Percentiles rank a stretch among this genome's conserved stretches.
Evolutionary conservation across 2,797 vertebrate species (phyloP).

Genomic region (Onychomys arenicola): DNA sequence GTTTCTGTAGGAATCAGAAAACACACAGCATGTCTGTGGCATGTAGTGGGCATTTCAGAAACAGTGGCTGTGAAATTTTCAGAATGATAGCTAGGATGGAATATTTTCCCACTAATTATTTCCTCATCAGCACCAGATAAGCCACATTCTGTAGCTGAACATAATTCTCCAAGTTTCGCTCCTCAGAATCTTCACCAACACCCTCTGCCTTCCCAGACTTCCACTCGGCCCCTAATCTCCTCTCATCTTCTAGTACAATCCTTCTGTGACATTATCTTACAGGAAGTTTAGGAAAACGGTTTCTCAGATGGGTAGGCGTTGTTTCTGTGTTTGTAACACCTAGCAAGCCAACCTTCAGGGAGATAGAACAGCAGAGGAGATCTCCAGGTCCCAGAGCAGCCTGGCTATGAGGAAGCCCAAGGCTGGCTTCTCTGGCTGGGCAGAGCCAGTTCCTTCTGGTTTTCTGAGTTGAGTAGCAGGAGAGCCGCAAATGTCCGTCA

Average conservation of each 20-base stretch:
- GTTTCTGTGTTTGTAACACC: constrained; percentile 64
- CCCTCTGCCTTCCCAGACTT: neutral
- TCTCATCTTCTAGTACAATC: neutral
- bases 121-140: neutral
- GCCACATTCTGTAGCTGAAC: neutral
- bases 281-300: constrained; percentile 38
- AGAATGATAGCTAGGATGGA: neutral
- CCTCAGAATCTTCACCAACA: neutral
- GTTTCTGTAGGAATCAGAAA: neutral
- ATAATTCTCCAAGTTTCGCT: neutral
- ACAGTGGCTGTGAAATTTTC: neutral
- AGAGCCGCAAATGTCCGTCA: constrained; percentile 59
- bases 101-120: neutral
- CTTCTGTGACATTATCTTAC: neutral
- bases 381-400: constrained; percentile 48
- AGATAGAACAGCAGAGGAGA: constrained; percentile 66
- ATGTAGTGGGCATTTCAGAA: neutral
- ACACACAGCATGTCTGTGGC: neutral
- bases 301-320: constrained; percentile 22
- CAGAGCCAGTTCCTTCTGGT: constrained; percentile 69
- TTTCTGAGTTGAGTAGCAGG: constrained; percentile 60
- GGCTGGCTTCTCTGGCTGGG: constrained; percentile 68
- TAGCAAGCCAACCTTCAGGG: constrained; percentile 67
- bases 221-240: neutral
- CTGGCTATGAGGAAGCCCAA: neutral